These are phyloP conservation scores for Heterochromis multidens DNA, from an alignment of 2,113 vertebrate species.

Conservation along the genomic window DNA sequence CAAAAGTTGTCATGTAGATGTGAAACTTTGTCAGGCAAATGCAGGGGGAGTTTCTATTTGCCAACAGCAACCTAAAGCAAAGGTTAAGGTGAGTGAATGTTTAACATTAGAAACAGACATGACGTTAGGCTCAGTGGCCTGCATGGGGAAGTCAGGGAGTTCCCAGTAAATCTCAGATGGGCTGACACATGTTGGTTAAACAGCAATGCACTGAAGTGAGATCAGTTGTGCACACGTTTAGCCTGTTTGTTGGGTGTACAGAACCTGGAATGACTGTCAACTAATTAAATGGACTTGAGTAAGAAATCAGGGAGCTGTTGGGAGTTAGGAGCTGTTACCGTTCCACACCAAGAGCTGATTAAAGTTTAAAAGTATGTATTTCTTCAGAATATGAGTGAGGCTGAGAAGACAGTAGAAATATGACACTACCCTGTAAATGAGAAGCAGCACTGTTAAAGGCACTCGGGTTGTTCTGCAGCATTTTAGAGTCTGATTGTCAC, in stretches of 20 bases:
- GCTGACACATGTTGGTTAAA: not conserved
- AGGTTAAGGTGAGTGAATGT: not conserved
- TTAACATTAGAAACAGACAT: not conserved
- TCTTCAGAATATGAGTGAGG: not conserved
- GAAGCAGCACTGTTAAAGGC: conserved; percentile 21
- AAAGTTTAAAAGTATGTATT: not conserved
- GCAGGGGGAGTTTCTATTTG: not conserved
- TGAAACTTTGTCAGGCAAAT: not conserved
- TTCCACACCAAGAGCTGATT: not conserved
- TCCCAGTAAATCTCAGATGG: conserved; percentile 17
- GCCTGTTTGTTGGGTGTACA: not conserved
- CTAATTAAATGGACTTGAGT: not conserved
- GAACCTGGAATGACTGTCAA: not conserved
- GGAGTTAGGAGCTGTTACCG: not conserved
- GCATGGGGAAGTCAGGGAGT: conserved; percentile 22
- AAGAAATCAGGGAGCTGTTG: not conserved
- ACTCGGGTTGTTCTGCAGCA: conserved; percentile 11
- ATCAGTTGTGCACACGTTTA: not conserved
- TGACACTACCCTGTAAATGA: conserved; percentile 44
- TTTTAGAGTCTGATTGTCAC: conserved; percentile 43
- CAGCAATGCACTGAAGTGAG: not conserved
- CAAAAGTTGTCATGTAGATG: not conserved
- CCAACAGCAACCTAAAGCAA: not conserved
- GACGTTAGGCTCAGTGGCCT: not conserved
- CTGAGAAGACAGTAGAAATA: conserved; percentile 29